These are phyloP conservation scores for Phenacoccus solenopsis DNA, from an alignment of 1,140 invertebrate genomes.

Conservation along the genomic window DNA sequence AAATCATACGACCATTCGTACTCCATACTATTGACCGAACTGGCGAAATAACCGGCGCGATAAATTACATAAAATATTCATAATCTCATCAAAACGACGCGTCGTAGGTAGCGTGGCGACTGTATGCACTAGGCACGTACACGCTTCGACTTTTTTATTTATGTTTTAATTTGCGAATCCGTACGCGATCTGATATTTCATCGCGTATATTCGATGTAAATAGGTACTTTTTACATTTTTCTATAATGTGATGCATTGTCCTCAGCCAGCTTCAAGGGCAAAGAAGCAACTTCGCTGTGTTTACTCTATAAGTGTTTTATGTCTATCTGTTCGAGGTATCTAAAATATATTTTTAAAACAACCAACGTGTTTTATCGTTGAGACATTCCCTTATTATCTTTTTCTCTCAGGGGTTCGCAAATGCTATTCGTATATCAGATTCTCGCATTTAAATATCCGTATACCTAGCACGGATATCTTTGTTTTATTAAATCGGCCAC, in stretches of 20 bases:
- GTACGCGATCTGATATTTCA: not conserved
- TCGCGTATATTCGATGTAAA: not conserved
- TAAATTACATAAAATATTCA: not conserved
- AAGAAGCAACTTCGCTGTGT: not conserved
- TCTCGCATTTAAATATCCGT: no score
- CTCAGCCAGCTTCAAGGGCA: not conserved
- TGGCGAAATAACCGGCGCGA: not conserved
- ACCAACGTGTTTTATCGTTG: not conserved
- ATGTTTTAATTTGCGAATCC: not conserved
- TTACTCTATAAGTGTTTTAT: not conserved
- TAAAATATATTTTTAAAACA: conserved; percentile 4
- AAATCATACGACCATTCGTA: no score
- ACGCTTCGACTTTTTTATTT: not conserved
- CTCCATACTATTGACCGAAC: no score
- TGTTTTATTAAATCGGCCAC: no score
- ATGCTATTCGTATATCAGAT: no score
- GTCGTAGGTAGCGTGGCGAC: no score
- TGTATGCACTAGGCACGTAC: no score
- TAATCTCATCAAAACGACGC: not conserved
- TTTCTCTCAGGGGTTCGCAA: not conserved
- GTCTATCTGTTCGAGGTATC: not conserved
- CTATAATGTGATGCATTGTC: not conserved
- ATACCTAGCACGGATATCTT: no score
- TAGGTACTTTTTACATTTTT: not conserved
- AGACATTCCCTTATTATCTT: not conserved